Conservation (phyloP, 2,888 invertebrate species). For the Rhodophaea formosa region DNA sequence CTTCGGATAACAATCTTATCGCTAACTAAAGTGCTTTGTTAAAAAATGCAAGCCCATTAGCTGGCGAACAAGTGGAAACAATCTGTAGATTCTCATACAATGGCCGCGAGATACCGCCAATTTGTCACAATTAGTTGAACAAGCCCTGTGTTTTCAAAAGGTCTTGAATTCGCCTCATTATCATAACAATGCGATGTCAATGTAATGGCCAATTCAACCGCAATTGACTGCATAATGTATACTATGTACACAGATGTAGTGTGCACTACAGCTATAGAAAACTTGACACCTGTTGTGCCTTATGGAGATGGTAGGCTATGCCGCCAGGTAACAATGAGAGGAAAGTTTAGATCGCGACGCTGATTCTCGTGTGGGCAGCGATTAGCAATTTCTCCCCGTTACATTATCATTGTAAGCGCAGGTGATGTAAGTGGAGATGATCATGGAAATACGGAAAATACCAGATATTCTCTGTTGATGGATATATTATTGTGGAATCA, state of each 20-base stretch:
- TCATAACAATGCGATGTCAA: constrained; percentile 39
- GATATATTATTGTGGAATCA: not conserved
- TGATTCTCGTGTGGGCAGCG: constrained; percentile 10
- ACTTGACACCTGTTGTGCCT: constrained; percentile 9
- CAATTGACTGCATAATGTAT: constrained; percentile 30
- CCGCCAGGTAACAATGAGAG: constrained; percentile 5
- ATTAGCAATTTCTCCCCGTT: constrained; percentile 11
- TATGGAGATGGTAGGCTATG: not conserved
- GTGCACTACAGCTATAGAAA: not conserved
- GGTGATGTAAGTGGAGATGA: constrained; percentile 1
- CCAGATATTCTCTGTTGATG: no score
- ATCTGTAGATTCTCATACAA: constrained; percentile 40
- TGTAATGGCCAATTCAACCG: constrained; percentile 29
- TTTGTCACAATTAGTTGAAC: constrained; percentile 46
- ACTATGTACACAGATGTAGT: constrained; percentile 29
- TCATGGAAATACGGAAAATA: not conserved
- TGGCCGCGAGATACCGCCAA: constrained; percentile 38
- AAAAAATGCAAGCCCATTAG: constrained; percentile 36
- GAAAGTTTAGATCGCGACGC: constrained; percentile 7
- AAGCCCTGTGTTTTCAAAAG: constrained; percentile 28
- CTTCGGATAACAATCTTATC: constrained; percentile 29
- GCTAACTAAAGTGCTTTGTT: constrained; percentile 39
- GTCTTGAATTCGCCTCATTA: constrained; percentile 35
- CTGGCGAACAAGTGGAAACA: constrained; percentile 38
- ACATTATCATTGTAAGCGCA: not conserved